Conservation (phyloP, 1,140 invertebrate genomes). For the Habropoda laboriosa region DNA sequence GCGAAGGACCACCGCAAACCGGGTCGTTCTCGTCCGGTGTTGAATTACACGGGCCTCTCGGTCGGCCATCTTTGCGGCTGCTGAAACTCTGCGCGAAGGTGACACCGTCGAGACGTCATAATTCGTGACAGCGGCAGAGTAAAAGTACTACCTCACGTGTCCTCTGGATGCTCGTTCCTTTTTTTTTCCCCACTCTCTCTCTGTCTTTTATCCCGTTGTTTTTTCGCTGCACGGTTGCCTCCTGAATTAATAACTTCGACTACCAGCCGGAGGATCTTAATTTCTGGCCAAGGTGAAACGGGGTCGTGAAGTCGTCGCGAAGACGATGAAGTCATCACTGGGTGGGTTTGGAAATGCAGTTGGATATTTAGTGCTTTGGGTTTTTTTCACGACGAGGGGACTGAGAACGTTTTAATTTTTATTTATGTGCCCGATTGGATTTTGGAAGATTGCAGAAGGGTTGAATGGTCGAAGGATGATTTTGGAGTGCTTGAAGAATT, state of each 20-base stretch:
- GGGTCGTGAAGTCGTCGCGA: not conserved
- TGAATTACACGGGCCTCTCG: slow-evolving; percentile 50
- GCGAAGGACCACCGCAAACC: slow-evolving; percentile 62
- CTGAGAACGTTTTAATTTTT: not conserved
- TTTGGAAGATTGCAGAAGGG: no score
- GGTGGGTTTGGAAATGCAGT: not conserved
- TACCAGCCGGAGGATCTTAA: not conserved
- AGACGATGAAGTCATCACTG: not conserved
- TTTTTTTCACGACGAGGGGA: not conserved
- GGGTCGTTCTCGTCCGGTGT: slow-evolving; percentile 55
- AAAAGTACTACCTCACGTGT: not conserved
- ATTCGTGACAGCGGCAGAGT: slow-evolving; percentile 13
- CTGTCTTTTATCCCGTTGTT: no score
- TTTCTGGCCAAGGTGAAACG: not conserved
- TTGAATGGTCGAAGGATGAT: no score
- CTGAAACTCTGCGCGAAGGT: slow-evolving; percentile 43
- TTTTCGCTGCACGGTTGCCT: not conserved
- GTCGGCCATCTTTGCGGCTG: slow-evolving; percentile 17
- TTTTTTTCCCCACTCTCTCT: not conserved
- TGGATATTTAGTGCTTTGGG: not conserved
- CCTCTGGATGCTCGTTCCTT: no score
- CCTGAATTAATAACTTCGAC: not conserved
- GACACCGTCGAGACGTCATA: slow-evolving; percentile 46
- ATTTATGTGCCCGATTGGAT: no score
- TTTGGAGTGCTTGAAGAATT: no score